Percentiles rank a stretch among this genome's conserved stretches.
Conservation (phyloP, 2,888 invertebrate genomes). For the Ashinkailepas kermadecensis region DNA sequence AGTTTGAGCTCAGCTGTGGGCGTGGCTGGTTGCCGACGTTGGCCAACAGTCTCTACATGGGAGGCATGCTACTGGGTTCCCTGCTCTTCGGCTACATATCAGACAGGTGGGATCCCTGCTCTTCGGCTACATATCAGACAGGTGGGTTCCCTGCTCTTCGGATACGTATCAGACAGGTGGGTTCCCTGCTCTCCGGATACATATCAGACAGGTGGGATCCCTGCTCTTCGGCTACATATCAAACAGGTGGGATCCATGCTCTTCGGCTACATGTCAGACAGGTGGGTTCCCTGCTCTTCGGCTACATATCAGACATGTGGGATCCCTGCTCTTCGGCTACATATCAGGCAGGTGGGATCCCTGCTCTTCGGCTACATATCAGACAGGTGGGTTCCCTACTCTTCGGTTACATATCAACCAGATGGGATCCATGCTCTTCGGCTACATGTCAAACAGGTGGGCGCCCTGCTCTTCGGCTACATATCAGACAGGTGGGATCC, state of each 20-base stretch:
- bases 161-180: no score
- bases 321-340: neutral
- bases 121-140: neutral
- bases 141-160: neutral
- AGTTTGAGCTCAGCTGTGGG: neutral
- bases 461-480: no score
- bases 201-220: neutral
- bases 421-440: no score
- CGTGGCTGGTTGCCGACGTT: neutral
- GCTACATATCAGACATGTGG: neutral
- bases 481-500: no score
- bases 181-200: neutral
- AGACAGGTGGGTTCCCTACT: neutral
- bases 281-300: neutral
- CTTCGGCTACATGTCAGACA: neutral
- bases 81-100: neutral
- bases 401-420: no score
- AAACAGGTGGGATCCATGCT: no score
- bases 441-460: constrained; percentile 1
- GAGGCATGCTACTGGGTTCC: neutral
- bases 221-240: no score
- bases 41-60: constrained; percentile 16
- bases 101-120: neutral
- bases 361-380: neutral
- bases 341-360: neutral